phyloP scores from a whole-genome alignment of 2,113 vertebrate genomes.

The Hippocampus barbouri region DNA sequence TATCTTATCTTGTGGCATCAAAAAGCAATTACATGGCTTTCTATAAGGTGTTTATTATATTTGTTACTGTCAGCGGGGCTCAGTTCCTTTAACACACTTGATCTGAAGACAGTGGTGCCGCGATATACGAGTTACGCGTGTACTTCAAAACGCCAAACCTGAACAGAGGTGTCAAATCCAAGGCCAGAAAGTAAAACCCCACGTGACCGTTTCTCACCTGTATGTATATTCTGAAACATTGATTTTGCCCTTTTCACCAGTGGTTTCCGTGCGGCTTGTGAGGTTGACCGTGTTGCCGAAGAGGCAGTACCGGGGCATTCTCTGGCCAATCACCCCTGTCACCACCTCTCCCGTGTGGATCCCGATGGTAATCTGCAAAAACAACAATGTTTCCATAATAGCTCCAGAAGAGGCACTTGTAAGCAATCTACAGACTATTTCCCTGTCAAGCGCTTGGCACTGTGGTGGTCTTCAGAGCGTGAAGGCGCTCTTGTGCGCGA shows the following conservation, averaged over 20 bases:
- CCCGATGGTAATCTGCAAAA: constrained; percentile 90
- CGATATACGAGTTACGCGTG: too few relatives aligned
- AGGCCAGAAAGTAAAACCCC: background rate
- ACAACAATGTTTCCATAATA: constrained; percentile 1
- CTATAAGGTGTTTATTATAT: too few relatives aligned
- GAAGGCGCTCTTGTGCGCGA: constrained; percentile 36
- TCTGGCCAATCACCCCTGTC: constrained; percentile 95
- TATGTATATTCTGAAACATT: constrained; percentile 96
- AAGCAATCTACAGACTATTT: constrained; percentile 38
- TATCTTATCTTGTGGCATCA: background rate
- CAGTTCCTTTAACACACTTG: too few relatives aligned
- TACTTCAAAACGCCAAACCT: too few relatives aligned
- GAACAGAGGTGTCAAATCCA: too few relatives aligned
- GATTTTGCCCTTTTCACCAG: constrained; percentile 93
- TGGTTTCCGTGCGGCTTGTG: constrained; percentile 97
- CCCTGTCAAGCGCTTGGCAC: constrained; percentile 29
- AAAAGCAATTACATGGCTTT: too few relatives aligned
- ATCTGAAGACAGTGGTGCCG: too few relatives aligned
- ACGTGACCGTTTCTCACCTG: constrained; percentile 69
- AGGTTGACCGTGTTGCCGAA: constrained; percentile 98
- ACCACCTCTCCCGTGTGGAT: constrained; percentile 98
- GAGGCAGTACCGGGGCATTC: constrained; percentile 97
- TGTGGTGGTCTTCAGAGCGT: constrained; percentile 44
- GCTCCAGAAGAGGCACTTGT: constrained; percentile 14
- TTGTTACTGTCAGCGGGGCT: too few relatives aligned